Conservation (phyloP, 2,113 vertebrate genomes). For the Chaetops frenatus region DNA sequence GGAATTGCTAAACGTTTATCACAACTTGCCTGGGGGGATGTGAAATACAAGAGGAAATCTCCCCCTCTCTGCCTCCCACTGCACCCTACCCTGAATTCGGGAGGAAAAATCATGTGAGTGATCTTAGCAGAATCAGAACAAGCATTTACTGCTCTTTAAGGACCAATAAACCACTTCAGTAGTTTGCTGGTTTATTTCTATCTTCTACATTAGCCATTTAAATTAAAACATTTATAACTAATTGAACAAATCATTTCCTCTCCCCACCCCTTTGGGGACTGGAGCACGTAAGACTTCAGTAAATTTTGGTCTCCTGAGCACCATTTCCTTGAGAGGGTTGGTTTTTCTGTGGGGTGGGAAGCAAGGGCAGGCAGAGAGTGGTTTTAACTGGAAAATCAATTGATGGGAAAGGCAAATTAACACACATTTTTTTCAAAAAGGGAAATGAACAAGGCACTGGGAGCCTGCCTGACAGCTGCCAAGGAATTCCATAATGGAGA, state of each 20-base stretch:
- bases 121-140: constrained; percentile 27
- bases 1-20: not conserved
- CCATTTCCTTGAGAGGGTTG: not conserved
- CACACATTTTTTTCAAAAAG: not conserved
- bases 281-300: not conserved
- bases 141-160: constrained; percentile 48
- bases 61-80: not conserved
- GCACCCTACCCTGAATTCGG: not conserved
- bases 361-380: constrained; percentile 15
- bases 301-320: constrained; percentile 37
- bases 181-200: constrained; percentile 36
- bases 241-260: constrained; percentile 61
- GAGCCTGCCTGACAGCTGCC: not conserved
- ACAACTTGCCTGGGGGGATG: not conserved
- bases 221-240: constrained; percentile 70
- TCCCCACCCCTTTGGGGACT: not conserved
- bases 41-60: not conserved
- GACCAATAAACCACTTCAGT: constrained; percentile 48
- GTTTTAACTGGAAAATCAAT: constrained; percentile 42
- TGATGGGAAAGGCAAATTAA: constrained; percentile 24
- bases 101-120: not conserved
- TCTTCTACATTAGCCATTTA: constrained; percentile 58
- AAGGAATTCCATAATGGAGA: rapidly evolving
- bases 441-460: not conserved
- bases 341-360: constrained; percentile 23